Conservation (phyloP, 1,140 invertebrate species). For the Drosophila burlai region DNA sequence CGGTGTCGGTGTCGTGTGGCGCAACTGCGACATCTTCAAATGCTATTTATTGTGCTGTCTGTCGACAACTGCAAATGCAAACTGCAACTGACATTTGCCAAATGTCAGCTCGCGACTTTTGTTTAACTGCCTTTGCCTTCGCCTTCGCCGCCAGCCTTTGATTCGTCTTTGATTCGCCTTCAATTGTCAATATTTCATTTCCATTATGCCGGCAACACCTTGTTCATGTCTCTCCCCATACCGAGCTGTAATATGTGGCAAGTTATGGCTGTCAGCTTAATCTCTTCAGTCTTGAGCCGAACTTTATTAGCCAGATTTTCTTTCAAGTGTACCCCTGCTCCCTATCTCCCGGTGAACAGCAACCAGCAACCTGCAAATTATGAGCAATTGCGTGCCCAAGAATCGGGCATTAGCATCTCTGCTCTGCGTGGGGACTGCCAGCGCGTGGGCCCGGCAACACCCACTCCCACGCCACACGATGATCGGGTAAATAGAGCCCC, state of each 20-base stretch:
- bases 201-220: slow-evolving; percentile 60
- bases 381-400: slow-evolving; percentile 54
- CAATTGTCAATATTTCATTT: slow-evolving; percentile 34
- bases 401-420: slow-evolving; percentile 50
- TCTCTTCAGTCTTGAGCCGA: not conserved
- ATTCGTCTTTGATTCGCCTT: slow-evolving; percentile 41
- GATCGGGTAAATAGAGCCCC: slow-evolving; percentile 8
- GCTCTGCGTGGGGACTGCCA: slow-evolving; percentile 43
- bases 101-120: slow-evolving; percentile 68
- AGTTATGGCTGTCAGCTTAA: not conserved
- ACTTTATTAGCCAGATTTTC: not conserved
- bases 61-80: slow-evolving; percentile 20
- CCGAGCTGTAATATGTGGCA: not conserved
- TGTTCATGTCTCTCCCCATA: slow-evolving; percentile 1
- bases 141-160: slow-evolving; percentile 1
- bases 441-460: slow-evolving; percentile 16
- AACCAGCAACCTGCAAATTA: slow-evolving; percentile 67
- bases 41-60: slow-evolving; percentile 35
- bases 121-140: slow-evolving; percentile 34
- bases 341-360: not conserved
- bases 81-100: slow-evolving; percentile 69
- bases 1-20: slow-evolving; percentile 30
- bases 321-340: not conserved
- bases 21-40: slow-evolving; percentile 57
- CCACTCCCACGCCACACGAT: slow-evolving; percentile 21